Evolutionary conservation across 1,140 invertebrate species (phyloP), one percentile per base, ranked within the genome.

Genomic region (Lordiphosa clarofinis): DNA sequence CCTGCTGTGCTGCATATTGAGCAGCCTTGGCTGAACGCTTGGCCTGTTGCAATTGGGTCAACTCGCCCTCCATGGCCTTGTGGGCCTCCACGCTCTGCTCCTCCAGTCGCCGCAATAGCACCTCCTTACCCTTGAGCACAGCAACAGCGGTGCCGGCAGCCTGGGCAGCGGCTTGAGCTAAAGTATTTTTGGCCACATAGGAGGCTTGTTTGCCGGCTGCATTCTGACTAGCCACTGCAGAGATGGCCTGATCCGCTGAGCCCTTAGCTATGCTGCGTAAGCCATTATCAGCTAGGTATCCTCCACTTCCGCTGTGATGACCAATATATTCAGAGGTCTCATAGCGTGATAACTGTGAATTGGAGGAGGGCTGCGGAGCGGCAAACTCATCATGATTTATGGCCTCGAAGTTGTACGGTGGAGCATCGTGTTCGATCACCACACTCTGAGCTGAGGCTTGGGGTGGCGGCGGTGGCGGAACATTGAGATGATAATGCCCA

Each of bases 201-300:
- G 91, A 91, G 0, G 91, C 91, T 59, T 92, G 91, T 11, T 89
- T 89, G 0, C 91, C 91, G 0, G 91, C 91, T 0, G 90, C 87
- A 21, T 90, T 90, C 56, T 89, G 87, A 12, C 71, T 88, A 12
- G 74, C 82, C 3, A 91, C 86, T 1, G 91, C 90, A 0, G 89
- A 91, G 35, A 90, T 86, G 1, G 94, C 94, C 70, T 94, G 92
- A 76, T 94, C 93, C 1, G 93, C 94, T 0, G 94, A 94, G 2
- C 93, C 94, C 58, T 91, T 91, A 1, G 92, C 92, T 43, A 92
- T 92, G 55, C 81, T 88, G 12, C 86, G 73, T 7, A 81, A 87
- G 87, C 54, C 90, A 84, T 74, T 91, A 74, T 64, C 90, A 57
- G 66, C 59, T 11, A 82, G 57, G n/a, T 56, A 86, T 1, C 58